A percentile compares a stretch with the other conserved stretches of the same genome.
Conservation (phyloP, 2,113 vertebrate species). For the Dromaius novaehollandiae region DNA sequence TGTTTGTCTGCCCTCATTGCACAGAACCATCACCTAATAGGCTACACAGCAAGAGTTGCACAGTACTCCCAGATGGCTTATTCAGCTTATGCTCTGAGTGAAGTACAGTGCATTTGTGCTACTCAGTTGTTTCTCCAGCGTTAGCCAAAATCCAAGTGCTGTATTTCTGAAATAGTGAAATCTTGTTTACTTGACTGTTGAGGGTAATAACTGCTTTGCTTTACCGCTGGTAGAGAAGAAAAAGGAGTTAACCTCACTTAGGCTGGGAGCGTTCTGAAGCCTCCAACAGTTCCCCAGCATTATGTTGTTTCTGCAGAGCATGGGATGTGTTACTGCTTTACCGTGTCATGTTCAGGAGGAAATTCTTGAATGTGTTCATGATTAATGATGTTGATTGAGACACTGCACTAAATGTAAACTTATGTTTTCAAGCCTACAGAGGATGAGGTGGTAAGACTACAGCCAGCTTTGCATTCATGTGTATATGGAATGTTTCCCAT, state of each 20-base stretch:
- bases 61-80: neutral
- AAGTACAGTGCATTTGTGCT: neutral
- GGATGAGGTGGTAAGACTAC: conserved; percentile 96
- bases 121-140: neutral
- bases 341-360: neutral
- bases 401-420: conserved; percentile 85
- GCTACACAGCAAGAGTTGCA: neutral
- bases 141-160: neutral
- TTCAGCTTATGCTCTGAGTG: neutral
- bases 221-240: neutral
- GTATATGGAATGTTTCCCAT: conserved; percentile 67
- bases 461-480: conserved; percentile 70
- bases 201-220: neutral
- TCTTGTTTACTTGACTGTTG: neutral
- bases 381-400: conserved; percentile 47
- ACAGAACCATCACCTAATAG: neutral
- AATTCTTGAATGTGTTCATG: conserved; percentile 30
- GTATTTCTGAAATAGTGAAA: neutral
- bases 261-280: neutral
- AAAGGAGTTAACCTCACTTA: fast-evolving
- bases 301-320: neutral
- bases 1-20: neutral
- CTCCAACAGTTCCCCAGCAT: neutral
- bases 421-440: conserved; percentile 94
- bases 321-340: neutral